Conservation (phyloP, 2,113 vertebrate species). For the Macrotus californicus region DNA sequence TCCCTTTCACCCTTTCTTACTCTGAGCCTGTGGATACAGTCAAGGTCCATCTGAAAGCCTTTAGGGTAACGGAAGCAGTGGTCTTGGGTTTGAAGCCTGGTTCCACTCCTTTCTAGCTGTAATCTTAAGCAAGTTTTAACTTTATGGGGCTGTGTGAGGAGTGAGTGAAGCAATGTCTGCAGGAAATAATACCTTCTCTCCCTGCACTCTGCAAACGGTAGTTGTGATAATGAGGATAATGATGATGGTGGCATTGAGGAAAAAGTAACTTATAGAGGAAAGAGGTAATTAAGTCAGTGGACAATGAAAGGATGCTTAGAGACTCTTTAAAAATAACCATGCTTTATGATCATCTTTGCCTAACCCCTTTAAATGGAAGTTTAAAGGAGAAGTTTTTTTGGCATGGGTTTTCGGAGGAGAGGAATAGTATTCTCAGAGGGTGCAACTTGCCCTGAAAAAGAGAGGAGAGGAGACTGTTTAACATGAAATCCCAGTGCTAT, state of each 20-base stretch:
- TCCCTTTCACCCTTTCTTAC: too few species aligned
- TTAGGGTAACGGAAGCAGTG: background rate
- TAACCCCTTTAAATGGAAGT: background rate
- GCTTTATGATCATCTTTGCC: background rate
- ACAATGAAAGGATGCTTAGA: background rate
- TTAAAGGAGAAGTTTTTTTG: background rate
- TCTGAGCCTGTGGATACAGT: rapidly evolving
- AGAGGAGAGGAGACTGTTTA: background rate
- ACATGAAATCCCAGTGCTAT: background rate
- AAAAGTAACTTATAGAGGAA: background rate
- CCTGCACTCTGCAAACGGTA: background rate
- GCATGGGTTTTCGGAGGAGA: background rate
- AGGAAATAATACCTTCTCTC: background rate
- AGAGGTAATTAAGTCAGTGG: background rate
- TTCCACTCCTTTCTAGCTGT: background rate
- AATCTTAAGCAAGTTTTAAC: background rate
- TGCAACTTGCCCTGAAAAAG: background rate
- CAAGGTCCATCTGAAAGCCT: background rate
- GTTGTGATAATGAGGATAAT: background rate
- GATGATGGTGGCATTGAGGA: background rate
- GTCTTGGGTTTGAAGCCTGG: background rate
- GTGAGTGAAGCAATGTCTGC: background rate
- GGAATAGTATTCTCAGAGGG: background rate
- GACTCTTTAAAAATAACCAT: background rate
- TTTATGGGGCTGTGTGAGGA: background rate